phyloP scores from a whole-genome alignment of 1,140 invertebrate species.

The Choristoneura fumiferana region DNA sequence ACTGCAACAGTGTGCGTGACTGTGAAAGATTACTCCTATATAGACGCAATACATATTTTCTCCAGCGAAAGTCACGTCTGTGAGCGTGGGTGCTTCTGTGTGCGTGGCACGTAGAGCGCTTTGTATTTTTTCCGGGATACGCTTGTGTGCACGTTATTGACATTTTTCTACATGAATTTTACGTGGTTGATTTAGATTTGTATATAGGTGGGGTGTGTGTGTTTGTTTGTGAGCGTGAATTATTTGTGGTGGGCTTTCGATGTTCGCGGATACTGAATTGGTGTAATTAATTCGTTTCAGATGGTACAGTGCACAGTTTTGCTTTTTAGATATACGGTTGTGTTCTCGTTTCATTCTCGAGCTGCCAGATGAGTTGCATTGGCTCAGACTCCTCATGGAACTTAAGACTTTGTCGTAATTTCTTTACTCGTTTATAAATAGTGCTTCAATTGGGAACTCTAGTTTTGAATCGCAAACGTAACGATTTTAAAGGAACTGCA shows the following conservation, averaged over 20 bases:
- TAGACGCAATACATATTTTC: constrained; percentile 45
- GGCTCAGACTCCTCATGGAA: too few species aligned
- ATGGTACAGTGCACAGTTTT: constrained; percentile 30
- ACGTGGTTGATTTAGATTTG: constrained; percentile 48
- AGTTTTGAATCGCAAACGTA: too few species aligned
- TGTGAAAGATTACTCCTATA: constrained; percentile 60
- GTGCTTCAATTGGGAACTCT: too few species aligned
- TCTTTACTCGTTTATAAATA: too few species aligned
- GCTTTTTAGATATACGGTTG: constrained; percentile 15
- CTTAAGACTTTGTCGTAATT: too few species aligned
- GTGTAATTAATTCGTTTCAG: constrained; percentile 64
- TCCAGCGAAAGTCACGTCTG: constrained; percentile 25
- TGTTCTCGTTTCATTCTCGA: too few species aligned
- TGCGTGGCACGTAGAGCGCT: too few species aligned
- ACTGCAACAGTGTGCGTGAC: constrained; percentile 44
- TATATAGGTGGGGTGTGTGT: too few species aligned
- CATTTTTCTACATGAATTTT: constrained; percentile 71
- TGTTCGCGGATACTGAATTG: constrained; percentile 50
- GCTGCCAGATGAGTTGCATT: too few species aligned
- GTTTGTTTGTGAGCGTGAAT: constrained; percentile 37
- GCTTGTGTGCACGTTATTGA: constrained; percentile 63
- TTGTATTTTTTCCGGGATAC: too few species aligned
- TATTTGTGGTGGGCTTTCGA: constrained; percentile 43
- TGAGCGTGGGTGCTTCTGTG: constrained; percentile 42
- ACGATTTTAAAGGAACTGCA: too few species aligned